Conservation (phyloP, 2,888 invertebrate genomes). For the Chymomyza fuscimana region DNA sequence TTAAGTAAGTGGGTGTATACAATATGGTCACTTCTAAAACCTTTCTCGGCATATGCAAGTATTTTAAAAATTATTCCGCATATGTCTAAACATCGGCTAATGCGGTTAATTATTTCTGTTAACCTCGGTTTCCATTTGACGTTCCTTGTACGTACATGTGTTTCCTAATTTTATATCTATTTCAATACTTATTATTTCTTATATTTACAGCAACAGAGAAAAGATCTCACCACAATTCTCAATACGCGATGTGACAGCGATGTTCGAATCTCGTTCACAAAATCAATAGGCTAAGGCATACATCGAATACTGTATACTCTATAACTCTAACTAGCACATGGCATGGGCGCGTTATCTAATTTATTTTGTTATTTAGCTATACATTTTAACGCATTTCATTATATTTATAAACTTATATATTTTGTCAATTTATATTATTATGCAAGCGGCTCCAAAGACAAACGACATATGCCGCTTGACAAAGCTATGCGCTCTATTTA, state of each 20-base stretch:
- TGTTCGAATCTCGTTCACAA: conserved; percentile 87
- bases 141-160: not conserved
- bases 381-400: not conserved
- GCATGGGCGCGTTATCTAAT: conserved; percentile 39
- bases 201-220: conserved; percentile 82
- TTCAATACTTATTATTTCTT: not conserved
- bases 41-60: too few species aligned
- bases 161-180: not conserved
- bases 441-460: conserved; percentile 66
- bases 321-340: conserved; percentile 45
- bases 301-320: conserved; percentile 17
- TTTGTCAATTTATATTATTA: not conserved
- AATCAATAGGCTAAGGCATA: conserved; percentile 74
- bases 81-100: too few species aligned
- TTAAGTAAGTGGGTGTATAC: too few species aligned
- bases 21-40: too few species aligned
- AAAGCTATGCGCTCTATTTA: conserved; percentile 25
- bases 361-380: conserved; percentile 62
- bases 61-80: too few species aligned
- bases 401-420: conserved; percentile 10
- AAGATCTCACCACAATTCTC: conserved; percentile 86
- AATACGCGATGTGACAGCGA: conserved; percentile 90
- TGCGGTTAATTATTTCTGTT: not conserved
- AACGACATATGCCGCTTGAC: conserved; percentile 37
- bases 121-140: not conserved